phyloP scores from a whole-genome alignment of 1,140 invertebrate species.

The Psix sp. region DNA sequence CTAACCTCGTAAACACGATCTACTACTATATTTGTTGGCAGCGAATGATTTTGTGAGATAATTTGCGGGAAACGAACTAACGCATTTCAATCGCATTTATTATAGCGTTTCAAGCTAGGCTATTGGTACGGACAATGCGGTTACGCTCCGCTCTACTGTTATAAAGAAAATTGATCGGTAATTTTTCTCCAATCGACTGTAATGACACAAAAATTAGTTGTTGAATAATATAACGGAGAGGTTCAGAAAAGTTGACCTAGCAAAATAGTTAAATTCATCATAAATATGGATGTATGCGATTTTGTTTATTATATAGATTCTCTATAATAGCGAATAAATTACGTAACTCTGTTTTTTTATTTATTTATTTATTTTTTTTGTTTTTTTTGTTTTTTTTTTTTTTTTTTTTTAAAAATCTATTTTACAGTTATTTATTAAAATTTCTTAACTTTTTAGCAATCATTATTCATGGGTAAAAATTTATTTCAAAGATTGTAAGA shows the following conservation, averaged over 20 bases:
- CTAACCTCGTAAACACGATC: slow-evolving; percentile 17
- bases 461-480: too few relatives aligned
- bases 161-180: slow-evolving; percentile 37
- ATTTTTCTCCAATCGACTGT: slow-evolving; percentile 25
- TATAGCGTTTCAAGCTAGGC: slow-evolving; percentile 25
- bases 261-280: too few relatives aligned
- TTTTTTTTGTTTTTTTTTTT: too few relatives aligned
- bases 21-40: slow-evolving; percentile 18
- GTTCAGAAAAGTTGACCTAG: slow-evolving; percentile 5
- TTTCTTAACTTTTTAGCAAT: too few relatives aligned
- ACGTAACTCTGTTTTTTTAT: too few relatives aligned
- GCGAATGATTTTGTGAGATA: slow-evolving; percentile 34
- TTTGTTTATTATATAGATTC: too few relatives aligned
- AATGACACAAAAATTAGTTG: slow-evolving; percentile 24
- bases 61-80: slow-evolving; percentile 39
- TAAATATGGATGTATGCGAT: too few relatives aligned
- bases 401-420: too few relatives aligned
- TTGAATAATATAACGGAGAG: slow-evolving; percentile 7
- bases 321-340: too few relatives aligned
- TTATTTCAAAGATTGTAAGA: too few relatives aligned
- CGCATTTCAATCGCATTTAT: slow-evolving; percentile 38
- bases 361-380: too few relatives aligned
- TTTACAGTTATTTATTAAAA: too few relatives aligned
- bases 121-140: slow-evolving; percentile 25
- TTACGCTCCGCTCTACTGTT: slow-evolving; percentile 19